Evolutionary conservation across 2,888 invertebrate species (phyloP).

Genomic region (Nymphalis c-album): DNA sequence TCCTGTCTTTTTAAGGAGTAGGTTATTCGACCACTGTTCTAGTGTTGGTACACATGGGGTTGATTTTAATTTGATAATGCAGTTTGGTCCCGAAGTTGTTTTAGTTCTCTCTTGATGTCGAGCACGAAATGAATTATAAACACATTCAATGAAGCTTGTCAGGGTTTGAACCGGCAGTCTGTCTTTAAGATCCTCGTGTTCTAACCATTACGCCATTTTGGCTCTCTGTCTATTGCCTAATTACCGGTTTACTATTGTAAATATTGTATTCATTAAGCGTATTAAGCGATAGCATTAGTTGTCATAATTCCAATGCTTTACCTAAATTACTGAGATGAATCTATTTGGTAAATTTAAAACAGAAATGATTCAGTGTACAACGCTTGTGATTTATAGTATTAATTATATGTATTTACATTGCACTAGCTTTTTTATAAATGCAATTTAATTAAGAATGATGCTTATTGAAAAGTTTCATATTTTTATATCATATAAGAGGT

Average conservation of each 20-base stretch:
- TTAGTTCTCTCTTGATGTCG: too few species aligned
- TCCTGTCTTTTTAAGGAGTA: too few species aligned
- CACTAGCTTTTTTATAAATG: slow-evolving; percentile 1
- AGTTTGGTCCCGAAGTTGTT: too few species aligned
- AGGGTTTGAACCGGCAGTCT: too few species aligned
- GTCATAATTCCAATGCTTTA: slow-evolving; percentile 66
- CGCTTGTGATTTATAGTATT: slow-evolving; percentile 50
- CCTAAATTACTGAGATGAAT: slow-evolving; percentile 11
- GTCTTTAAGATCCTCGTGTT: too few species aligned
- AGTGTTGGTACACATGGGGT: too few species aligned
- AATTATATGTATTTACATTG: slow-evolving; percentile 2
- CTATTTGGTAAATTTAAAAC: slow-evolving; percentile 5
- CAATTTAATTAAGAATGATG: background rate
- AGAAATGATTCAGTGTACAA: slow-evolving; percentile 25
- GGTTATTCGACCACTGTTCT: too few species aligned
- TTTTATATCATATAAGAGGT: background rate
- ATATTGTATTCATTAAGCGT: slow-evolving; percentile 17
- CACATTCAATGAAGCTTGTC: too few species aligned
- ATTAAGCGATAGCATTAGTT: slow-evolving; percentile 14
- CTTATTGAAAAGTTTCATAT: background rate
- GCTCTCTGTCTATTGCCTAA: too few species aligned
- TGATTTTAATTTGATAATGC: too few species aligned
- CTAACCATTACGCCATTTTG: background rate
- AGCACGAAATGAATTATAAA: too few species aligned
- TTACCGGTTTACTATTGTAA: slow-evolving; percentile 22